Base-by-base conservation (phyloP, 2,888 invertebrate species). In the Magallana nippona region DNA sequence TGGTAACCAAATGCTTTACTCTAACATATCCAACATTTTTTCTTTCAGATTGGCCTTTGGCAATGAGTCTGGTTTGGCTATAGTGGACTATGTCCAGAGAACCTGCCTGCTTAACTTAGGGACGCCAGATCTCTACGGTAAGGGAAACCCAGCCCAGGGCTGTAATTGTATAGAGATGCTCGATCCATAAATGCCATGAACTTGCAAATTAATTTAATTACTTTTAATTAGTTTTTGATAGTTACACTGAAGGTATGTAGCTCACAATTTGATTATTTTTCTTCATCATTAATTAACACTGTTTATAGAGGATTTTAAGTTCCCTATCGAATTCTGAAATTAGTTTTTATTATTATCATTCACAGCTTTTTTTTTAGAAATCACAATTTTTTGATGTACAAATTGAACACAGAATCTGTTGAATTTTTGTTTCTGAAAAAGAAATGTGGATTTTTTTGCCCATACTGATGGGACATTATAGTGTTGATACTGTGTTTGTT, bases 71-170 rank as follows among this genome's bases (percentile, higher is more conserved):
- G 98, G 99, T 92, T 95, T 99, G 94, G 98, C 98, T 94, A 96
- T 99, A 95, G 96, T 98, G 93, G 99, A 99, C 95, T 96, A 97
- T 95, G 96, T 97, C 94, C 98, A 98, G 95, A 97, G 97, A 95
- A 96, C 96, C 89, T 97, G 93, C 86, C 96, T 99, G 93, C 95
- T 97, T 90, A 98, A 97, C 95, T 96, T 98, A 94, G 97, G 97
- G 89, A 97, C 98, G 90, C 96, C 97, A 91, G 98, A 98, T 95
- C 96, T 99, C 90, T 98, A 98, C 95, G 97, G 97, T 93, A 96
- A 88, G 84, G 83, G 63, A 44, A 22, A 32, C 44, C 44, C 8
- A 27, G 15, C 11, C 32, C 15, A 27, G 32, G 22, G 11, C 27
- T 27, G 27, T 32, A 5, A 2, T 10, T 71, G 32, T 22, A 13